A percentile compares a stretch with the other conserved stretches of the same genome.
Evolutionary conservation across 2,888 invertebrate genomes (phyloP).

Genomic region (Coronaproctus castanopsis): DNA sequence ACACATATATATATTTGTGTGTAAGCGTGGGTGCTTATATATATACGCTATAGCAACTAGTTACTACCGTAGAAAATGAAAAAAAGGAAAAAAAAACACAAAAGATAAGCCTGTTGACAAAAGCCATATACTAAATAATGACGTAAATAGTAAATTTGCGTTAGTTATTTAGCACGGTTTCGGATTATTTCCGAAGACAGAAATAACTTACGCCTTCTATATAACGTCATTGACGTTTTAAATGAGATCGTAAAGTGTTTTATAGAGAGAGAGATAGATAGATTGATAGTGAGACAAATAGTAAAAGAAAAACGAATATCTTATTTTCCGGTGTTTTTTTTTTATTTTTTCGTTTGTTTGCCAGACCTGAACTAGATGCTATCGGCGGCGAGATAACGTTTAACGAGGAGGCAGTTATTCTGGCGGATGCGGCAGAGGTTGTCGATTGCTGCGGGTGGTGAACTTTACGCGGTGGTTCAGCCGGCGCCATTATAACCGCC

Average conservation of each 20-base stretch:
- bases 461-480: constrained; percentile 18
- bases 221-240: no score
- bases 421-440: constrained; percentile 21
- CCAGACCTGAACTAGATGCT: constrained; percentile 51
- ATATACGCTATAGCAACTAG: no score
- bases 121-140: not conserved
- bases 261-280: no score
- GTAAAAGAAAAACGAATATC: no score
- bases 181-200: no score
- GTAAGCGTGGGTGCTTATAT: not conserved
- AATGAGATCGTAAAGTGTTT: no score
- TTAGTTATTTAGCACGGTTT: no score
- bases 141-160: no score
- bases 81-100: constrained; percentile 3
- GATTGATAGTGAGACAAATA: no score
- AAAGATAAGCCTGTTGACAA: constrained; percentile 1
- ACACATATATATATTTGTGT: not conserved
- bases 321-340: no score
- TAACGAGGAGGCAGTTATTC: constrained; percentile 28
- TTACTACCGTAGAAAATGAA: constrained; percentile 5
- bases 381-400: constrained; percentile 44
- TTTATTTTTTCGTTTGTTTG: no score
- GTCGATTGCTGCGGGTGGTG: not conserved
- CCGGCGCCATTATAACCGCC: constrained; percentile 26
- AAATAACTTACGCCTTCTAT: no score